A percentile compares a stretch with the other conserved stretches of the same genome.
Conservation (phyloP, 2,797 vertebrate genomes). For the Pempheris klunzingeri region DNA sequence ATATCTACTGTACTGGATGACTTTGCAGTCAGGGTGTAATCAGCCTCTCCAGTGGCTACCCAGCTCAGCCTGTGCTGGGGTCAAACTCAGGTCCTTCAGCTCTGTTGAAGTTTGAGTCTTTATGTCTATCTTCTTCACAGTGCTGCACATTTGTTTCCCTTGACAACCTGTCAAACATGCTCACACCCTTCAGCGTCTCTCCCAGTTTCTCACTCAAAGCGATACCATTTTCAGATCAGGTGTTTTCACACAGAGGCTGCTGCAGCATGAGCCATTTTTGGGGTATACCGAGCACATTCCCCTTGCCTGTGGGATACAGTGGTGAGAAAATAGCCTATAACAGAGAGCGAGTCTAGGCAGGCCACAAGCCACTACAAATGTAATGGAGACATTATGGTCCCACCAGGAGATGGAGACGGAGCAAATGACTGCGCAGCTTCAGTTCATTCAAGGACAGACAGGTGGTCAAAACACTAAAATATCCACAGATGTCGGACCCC, state of each 20-base stretch:
- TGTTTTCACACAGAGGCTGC: conserved; percentile 51
- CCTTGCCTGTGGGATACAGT: conserved; percentile 54
- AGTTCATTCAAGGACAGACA: conserved; percentile 58
- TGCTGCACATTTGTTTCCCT: conserved; percentile 17
- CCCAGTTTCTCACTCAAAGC: conserved; percentile 14
- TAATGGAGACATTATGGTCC: conserved; percentile 67
- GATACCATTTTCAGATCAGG: conserved; percentile 42
- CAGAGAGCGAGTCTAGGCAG: conserved; percentile 48
- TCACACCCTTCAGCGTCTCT: conserved; percentile 27
- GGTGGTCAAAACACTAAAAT: conserved; percentile 51
- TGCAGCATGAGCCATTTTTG: conserved; percentile 49
- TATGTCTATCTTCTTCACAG: conserved; percentile 2
- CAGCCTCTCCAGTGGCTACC: neutral
- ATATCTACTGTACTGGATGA: conserved; percentile 29
- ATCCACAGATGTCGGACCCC: conserved; percentile 15
- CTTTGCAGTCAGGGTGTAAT: conserved; percentile 42
- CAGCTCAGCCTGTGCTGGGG: conserved; percentile 20
- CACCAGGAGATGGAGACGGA: conserved; percentile 53
- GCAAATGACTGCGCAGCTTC: conserved; percentile 51
- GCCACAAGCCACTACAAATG: conserved; percentile 47
- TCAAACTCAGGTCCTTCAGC: conserved; percentile 31
- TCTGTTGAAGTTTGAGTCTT: neutral
- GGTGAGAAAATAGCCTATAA: conserved; percentile 67
- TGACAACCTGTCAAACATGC: conserved; percentile 13
- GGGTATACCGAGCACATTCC: conserved; percentile 42